Evolutionary conservation across 2,888 invertebrate species (phyloP).

Genomic region (Chrysomela aeneicollis): DNA sequence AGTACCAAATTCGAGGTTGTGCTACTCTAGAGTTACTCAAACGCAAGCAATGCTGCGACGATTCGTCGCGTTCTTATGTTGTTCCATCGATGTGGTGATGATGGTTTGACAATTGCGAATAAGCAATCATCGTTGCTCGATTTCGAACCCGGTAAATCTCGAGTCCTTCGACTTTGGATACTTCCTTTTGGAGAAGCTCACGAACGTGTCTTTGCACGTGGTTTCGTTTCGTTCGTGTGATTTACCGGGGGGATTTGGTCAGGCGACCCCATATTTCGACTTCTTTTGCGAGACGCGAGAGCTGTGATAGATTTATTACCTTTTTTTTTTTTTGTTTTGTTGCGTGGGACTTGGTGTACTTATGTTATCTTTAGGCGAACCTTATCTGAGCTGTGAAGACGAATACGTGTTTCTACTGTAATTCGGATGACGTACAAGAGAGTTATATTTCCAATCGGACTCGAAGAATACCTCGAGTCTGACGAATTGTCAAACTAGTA

Average conservation of each 20-base stretch:
- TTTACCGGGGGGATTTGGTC: constrained; percentile 37
- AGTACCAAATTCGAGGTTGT: constrained; percentile 2
- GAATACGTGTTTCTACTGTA: constrained; percentile 28
- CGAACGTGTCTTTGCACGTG: too few relatives aligned
- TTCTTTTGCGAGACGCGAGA: constrained; percentile 58
- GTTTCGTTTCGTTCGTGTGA: too few relatives aligned
- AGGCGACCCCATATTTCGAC: constrained; percentile 36
- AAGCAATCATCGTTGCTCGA: constrained; percentile 38
- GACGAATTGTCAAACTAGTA: too few relatives aligned
- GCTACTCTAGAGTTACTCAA: constrained; percentile 3
- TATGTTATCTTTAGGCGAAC: constrained; percentile 32
- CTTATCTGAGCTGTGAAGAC: constrained; percentile 40
- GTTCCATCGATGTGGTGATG: not conserved
- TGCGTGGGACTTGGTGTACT: constrained; percentile 43
- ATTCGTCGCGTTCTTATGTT: too few relatives aligned
- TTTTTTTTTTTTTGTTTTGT: constrained; percentile 48
- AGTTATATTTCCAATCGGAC: not conserved
- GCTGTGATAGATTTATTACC: constrained; percentile 61
- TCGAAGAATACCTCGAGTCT: too few relatives aligned
- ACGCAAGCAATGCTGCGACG: too few relatives aligned
- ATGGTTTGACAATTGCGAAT: constrained; percentile 31
- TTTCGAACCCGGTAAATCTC: not conserved
- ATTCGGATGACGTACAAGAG: too few relatives aligned
- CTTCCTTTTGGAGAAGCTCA: too few relatives aligned
- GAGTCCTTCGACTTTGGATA: too few relatives aligned